Evolutionary conservation across 2,797 vertebrate species (phyloP).

Genomic region (Hypotaenidia okinawae): DNA sequence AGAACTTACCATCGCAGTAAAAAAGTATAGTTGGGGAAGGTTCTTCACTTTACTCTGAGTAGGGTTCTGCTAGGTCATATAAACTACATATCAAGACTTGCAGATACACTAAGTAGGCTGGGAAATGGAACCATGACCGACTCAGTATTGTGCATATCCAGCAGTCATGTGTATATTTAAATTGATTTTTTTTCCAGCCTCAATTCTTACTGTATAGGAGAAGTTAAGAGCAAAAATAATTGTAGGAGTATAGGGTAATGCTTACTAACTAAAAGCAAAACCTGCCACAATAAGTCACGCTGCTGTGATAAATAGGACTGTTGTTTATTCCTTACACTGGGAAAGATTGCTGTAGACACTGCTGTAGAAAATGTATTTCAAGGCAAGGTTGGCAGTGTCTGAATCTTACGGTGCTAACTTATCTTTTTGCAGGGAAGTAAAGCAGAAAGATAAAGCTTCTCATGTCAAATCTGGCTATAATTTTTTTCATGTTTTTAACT

Average conservation of each 20-base stretch:
- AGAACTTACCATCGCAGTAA: neutral
- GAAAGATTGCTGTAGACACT: neutral
- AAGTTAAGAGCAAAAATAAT: neutral
- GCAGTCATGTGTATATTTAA: neutral
- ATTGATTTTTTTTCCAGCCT: neutral
- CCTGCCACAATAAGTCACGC: neutral
- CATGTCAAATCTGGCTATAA: neutral
- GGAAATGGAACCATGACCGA: neutral
- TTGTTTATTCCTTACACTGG: neutral
- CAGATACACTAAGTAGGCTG: neutral
- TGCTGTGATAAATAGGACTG: neutral
- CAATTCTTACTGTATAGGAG: neutral
- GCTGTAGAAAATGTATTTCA: neutral
- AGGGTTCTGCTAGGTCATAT: neutral
- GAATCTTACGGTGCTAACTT: neutral
- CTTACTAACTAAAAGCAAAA: neutral
- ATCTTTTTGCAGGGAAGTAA: neutral
- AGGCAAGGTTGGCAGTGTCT: neutral
- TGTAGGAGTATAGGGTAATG: neutral
- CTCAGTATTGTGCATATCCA: neutral
- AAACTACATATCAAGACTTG: neutral
- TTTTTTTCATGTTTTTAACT: neutral
- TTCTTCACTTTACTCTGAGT: neutral
- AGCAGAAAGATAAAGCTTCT: neutral
- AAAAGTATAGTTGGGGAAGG: neutral